phyloP scores from a whole-genome alignment of 92 coral and sea anemone species.

The Metridium senile region DNA sequence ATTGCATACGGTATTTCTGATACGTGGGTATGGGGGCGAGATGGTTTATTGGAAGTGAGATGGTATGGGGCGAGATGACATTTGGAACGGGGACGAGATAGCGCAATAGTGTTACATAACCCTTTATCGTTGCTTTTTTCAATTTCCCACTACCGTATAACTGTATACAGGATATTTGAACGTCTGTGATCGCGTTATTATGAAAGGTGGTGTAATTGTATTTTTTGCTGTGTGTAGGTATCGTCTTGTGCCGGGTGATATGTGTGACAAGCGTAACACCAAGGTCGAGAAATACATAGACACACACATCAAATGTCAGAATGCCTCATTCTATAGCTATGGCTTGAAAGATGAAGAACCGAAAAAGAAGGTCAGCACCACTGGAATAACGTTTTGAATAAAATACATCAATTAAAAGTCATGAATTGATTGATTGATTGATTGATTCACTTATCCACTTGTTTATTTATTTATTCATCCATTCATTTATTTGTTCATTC shows the following conservation, averaged over 20 bases:
- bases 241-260: slow-evolving; percentile 81
- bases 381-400: not conserved
- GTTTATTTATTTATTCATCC: not conserved
- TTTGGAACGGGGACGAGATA: too few relatives aligned
- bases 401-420: too few relatives aligned
- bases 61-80: too few relatives aligned
- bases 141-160: too few relatives aligned
- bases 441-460: not conserved
- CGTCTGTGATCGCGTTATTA: too few relatives aligned
- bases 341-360: slow-evolving; percentile 24
- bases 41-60: too few relatives aligned
- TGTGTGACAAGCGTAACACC: slow-evolving; percentile 48
- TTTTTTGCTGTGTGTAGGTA: slow-evolving; percentile 38
- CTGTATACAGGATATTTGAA: too few relatives aligned
- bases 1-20: too few relatives aligned
- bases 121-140: too few relatives aligned
- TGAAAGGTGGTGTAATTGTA: not conserved
- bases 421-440: not conserved
- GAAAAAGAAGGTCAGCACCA: not conserved
- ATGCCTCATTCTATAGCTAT: slow-evolving; percentile 55
- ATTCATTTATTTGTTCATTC: not conserved
- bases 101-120: too few relatives aligned
- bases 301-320: slow-evolving; percentile 51
- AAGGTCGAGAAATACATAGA: slow-evolving; percentile 40
- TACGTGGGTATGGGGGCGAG: too few relatives aligned